Evolutionary conservation across 2,888 invertebrate genomes (phyloP), one percentile per base, ranked within the genome.

Genomic region (Helicoverpa assulta): DNA sequence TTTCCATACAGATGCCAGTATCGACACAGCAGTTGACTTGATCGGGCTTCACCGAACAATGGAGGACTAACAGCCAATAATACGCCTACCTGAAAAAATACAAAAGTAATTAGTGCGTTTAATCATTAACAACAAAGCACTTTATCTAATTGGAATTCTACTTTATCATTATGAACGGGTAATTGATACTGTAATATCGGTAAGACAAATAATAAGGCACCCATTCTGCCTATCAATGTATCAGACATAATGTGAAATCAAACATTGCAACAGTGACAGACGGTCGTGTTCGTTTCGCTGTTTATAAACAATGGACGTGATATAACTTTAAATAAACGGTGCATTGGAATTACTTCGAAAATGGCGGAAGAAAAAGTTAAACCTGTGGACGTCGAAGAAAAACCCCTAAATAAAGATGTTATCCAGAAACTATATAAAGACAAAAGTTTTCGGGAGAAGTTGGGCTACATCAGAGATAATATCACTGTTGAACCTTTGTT

Each of bases 401-500:
- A 93, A 78, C 94, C 93, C 16, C 77, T 94, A 2, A 93, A 92
- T 61, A 88, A 88, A 73, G 86, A 89, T 72, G 84, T 76, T 6
- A 76, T 66, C n/a, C 78, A 86, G 50, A 85, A 84, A 40, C 70
- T 86, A 52, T 90, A 89, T 66, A 91, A 91, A 70, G 91, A 91
- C 29, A 92, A 89, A 81, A 90, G 84, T n/a, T 91, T 93, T 59
- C 70, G 76, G 12, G 92, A 94, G 60, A 95, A 93, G 76, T 73
- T 94, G 63, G 77, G 73, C 16, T 86, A 92, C 59, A 88, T 95
- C 16, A 91, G 79, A 81, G 89, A 91, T 3, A 97, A 97, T 86
- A 97, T 97, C 71, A 97, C 97, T 0, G 97, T 97, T 2, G 97
- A 97, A 87, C 97, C 97, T 0, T 95, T 97, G 93, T 89, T 97